Evolutionary conservation across 2,888 invertebrate genomes (phyloP), one percentile per base, ranked within the genome.

Genomic region (Mesochorus sp.): DNA sequence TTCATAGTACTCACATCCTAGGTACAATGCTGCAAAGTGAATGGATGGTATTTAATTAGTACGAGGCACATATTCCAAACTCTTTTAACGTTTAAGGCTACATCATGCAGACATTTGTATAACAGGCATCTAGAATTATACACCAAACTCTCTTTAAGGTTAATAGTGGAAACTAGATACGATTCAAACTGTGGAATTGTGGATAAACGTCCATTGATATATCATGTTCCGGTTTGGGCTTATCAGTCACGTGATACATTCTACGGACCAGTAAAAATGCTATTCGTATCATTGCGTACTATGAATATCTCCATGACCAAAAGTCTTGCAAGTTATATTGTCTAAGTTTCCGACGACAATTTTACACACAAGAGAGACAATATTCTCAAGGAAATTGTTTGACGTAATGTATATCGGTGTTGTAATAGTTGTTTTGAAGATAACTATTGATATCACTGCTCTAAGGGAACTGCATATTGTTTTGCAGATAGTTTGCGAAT

Each of bases 81-180:
- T n/a, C n/a, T n/a, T n/a, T n/a, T n/a, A n/a, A n/a, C n/a, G n/a
- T n/a, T n/a, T n/a, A n/a, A n/a, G n/a, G 8, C 1, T n/a, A 8
- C 14, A 39, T 59, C 8, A 21, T 5, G 26, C 6, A 0, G 12
- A 26, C 31, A 37, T 19, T 1, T 37, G 19, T 19, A 2, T 31
- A 21, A 24, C 14, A 24, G 57, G 8, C 17, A 17, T 17, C n/a
- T 61, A 61, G 19, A 61, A 62, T 47, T 28, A 17, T 57, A 12
- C 1, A n/a, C 2, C 17, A 57, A 72, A 72, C 26, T 51, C 17
- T 21, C 57, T 51, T 19, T 44, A 12, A 19, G 34, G 26, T 42
- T 71, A 72, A 76, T 72, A 37, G 59, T 42, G 53, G 59, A 76
- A 76, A 44, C 44, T 59, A 61, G 42, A 66, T 57, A 59, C 37